These are phyloP conservation scores for Eupithecia dodoneata DNA, from an alignment of 2,888 invertebrate genomes.

Conservation along the genomic window DNA sequence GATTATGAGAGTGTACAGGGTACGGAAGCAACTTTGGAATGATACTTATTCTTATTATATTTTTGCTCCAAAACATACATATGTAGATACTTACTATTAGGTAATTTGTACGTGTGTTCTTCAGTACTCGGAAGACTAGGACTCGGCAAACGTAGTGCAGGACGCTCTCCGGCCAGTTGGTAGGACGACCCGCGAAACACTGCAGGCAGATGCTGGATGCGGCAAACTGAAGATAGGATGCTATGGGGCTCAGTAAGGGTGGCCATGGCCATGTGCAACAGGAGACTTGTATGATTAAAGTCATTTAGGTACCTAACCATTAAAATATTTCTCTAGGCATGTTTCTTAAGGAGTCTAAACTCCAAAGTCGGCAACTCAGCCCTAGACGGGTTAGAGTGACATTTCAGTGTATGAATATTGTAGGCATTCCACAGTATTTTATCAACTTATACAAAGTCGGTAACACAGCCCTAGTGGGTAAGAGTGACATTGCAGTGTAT, in stretches of 20 bases:
- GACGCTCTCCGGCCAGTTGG: background rate
- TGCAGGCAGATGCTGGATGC: background rate
- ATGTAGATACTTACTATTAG: background rate
- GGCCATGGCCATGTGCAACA: background rate
- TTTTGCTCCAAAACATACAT: background rate
- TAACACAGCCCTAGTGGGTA: too few species aligned
- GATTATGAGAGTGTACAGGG: conserved; percentile 55
- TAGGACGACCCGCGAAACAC: background rate
- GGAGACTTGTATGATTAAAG: background rate
- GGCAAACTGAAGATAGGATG: background rate
- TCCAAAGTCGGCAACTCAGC: background rate
- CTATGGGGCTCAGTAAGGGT: background rate
- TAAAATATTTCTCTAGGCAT: background rate
- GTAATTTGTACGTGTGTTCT: background rate
- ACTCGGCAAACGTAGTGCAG: background rate
- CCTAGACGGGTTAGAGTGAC: too few species aligned
- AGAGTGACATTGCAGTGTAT: too few species aligned
- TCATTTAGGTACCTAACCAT: background rate
- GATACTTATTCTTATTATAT: background rate
- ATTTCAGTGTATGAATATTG: too few species aligned
- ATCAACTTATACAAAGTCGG: too few species aligned
- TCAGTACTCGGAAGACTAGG: background rate
- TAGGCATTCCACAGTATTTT: too few species aligned
- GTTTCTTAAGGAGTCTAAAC: background rate
- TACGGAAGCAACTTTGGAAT: conserved; percentile 52